Percentiles rank a stretch among this genome's conserved stretches.
Conservation (phyloP, 1,140 invertebrate species). For the Anagrus nilaparvatae region DNA sequence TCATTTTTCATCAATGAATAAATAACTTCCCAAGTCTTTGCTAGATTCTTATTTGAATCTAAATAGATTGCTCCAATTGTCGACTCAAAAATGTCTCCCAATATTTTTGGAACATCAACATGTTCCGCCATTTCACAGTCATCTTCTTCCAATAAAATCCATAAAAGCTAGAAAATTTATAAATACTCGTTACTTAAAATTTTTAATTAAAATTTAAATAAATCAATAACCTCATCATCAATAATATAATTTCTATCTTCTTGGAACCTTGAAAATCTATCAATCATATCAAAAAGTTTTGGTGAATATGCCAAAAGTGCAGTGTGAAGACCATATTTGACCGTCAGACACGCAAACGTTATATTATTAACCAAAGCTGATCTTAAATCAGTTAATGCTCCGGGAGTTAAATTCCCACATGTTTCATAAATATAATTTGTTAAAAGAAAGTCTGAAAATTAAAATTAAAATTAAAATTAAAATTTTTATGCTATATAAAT, state of each 20-base stretch:
- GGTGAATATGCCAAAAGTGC: constrained; percentile 56
- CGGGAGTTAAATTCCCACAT: constrained; percentile 56
- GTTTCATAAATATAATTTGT: constrained; percentile 79
- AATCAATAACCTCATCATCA: constrained; percentile 45
- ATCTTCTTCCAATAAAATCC: constrained; percentile 58
- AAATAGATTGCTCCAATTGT: constrained; percentile 85
- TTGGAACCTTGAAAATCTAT: constrained; percentile 73
- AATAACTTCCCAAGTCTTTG: constrained; percentile 73
- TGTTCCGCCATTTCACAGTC: constrained; percentile 56
- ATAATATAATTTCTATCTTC: constrained; percentile 56
- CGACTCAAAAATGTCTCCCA: constrained; percentile 92
- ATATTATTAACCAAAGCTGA: constrained; percentile 93
- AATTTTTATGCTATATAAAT: constrained; percentile 1
- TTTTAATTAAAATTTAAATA: not conserved
- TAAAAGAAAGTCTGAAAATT: constrained; percentile 70
- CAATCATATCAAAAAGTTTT: constrained; percentile 55
- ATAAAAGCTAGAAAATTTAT: constrained; percentile 20
- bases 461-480: constrained; percentile 9
- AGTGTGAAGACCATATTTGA: constrained; percentile 74
- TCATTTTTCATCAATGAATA: constrained; percentile 65
- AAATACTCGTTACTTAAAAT: not conserved
- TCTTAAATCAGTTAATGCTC: constrained; percentile 81
- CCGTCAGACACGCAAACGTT: constrained; percentile 81
- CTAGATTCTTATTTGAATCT: constrained; percentile 70
- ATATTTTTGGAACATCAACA: constrained; percentile 87